Conservation (phyloP, 2,113 vertebrate species). For the Rhegmatorhina hoffmannsi region DNA sequence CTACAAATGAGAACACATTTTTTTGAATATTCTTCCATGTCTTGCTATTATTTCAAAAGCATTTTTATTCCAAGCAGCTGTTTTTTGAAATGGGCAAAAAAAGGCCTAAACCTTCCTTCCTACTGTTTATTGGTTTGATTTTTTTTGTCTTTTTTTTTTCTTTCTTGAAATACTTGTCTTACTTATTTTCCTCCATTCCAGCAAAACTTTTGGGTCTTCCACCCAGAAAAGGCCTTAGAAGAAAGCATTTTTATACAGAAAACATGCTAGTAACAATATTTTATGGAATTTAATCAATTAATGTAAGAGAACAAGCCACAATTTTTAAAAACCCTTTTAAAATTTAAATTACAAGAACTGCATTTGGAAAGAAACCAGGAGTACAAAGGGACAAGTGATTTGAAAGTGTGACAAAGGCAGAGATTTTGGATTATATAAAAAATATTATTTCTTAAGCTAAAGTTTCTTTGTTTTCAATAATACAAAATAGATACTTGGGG, state of each 20-base stretch:
- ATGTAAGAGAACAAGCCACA: neutral
- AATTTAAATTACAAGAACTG: neutral
- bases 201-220: neutral
- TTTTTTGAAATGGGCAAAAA: neutral
- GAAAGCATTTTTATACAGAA: neutral
- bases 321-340: neutral
- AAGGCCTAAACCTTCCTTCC: neutral
- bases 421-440: neutral
- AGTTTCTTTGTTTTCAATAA: constrained; percentile 38
- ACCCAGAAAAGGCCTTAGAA: neutral
- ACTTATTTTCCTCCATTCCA: neutral
- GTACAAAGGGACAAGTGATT: neutral
- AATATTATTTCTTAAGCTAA: neutral
- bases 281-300: neutral
- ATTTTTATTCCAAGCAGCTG: neutral
- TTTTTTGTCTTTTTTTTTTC: neutral
- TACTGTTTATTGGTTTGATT: neutral
- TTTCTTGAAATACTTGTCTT: neutral
- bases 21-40: neutral
- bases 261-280: neutral
- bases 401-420: neutral
- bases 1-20: neutral
- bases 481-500: neutral
- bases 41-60: neutral
- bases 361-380: neutral